phyloP scores from a whole-genome alignment of 64 coral and sea anemone species.

The Montipora sp. region DNA sequence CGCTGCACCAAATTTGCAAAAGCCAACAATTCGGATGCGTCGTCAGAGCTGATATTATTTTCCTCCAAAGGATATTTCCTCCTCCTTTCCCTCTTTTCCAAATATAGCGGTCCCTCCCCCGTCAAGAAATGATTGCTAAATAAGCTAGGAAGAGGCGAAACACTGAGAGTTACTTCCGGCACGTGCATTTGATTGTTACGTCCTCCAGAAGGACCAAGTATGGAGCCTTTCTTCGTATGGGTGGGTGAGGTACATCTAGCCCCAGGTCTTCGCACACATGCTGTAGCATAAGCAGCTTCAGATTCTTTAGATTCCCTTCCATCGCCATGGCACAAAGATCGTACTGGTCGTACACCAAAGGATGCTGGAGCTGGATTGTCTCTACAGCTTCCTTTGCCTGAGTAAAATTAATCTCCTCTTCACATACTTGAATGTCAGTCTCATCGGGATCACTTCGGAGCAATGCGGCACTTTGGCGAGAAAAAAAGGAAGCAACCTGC shows the following conservation, averaged over 20 bases:
- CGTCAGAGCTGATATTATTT: too few relatives aligned
- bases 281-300: constrained; percentile 57
- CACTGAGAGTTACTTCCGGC: too few relatives aligned
- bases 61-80: too few relatives aligned
- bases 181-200: not conserved
- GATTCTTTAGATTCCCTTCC: not conserved
- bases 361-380: constrained; percentile 58
- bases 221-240: not conserved
- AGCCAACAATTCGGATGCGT: too few relatives aligned
- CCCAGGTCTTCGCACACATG: constrained; percentile 43
- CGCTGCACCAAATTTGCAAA: too few relatives aligned
- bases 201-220: not conserved
- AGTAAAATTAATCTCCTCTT: constrained; percentile 52
- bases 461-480: constrained; percentile 16
- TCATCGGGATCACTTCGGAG: constrained; percentile 43
- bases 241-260: constrained; percentile 43
- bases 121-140: too few relatives aligned
- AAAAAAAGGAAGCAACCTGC: constrained; percentile 56
- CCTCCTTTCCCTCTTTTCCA: too few relatives aligned
- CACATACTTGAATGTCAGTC: constrained; percentile 45
- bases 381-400: not conserved
- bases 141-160: too few relatives aligned
- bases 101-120: too few relatives aligned
- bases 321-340: constrained; percentile 55
- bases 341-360: constrained; percentile 41